A percentile compares a stretch with the other conserved stretches of the same genome.
These are phyloP conservation scores for Ectropis grisescens DNA, from an alignment of 1,140 invertebrate species.

Conservation along the genomic window DNA sequence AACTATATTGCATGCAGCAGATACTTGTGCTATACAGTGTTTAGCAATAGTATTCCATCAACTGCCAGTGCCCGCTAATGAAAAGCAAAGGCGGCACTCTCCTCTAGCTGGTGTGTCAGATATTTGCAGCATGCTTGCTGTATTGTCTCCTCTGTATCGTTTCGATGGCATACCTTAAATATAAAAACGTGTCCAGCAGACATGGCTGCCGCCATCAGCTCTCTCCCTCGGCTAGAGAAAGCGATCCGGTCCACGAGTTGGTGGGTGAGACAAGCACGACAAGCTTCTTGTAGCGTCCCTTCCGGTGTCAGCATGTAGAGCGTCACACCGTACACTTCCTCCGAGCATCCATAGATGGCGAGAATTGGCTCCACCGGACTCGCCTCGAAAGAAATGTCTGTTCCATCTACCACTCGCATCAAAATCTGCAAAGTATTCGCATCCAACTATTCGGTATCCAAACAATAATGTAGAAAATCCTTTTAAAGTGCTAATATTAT, in stretches of 20 bases:
- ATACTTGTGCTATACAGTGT: too few relatives aligned
- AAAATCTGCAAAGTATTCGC: conserved; percentile 29
- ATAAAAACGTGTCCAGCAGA: conserved; percentile 60
- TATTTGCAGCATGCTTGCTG: too few relatives aligned
- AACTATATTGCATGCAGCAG: too few relatives aligned
- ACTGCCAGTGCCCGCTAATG: too few relatives aligned
- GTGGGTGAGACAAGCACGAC: conserved; percentile 44
- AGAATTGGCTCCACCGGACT: conserved; percentile 48
- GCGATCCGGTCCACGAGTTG: conserved; percentile 46
- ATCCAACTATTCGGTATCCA: too few relatives aligned
- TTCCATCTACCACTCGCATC: conserved; percentile 29
- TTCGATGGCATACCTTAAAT: conserved; percentile 32
- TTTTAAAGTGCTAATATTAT: too few relatives aligned
- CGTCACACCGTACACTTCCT: conserved; percentile 36
- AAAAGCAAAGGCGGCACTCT: too few relatives aligned
- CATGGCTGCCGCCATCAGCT: conserved; percentile 47
- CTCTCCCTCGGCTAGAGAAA: conserved; percentile 44
- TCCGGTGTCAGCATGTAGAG: conserved; percentile 13
- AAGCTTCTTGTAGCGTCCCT: conserved; percentile 15
- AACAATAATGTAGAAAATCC: too few relatives aligned
- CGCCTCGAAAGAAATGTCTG: conserved; percentile 40
- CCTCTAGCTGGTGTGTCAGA: too few relatives aligned
- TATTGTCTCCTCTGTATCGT: too few relatives aligned
- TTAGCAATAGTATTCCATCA: too few relatives aligned
- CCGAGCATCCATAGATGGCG: conserved; percentile 36